Percentiles rank a stretch among this genome's conserved stretches.
Evolutionary conservation across 2,888 invertebrate genomes (phyloP).

Genomic region (Rhopalosiphum nymphaeae): DNA sequence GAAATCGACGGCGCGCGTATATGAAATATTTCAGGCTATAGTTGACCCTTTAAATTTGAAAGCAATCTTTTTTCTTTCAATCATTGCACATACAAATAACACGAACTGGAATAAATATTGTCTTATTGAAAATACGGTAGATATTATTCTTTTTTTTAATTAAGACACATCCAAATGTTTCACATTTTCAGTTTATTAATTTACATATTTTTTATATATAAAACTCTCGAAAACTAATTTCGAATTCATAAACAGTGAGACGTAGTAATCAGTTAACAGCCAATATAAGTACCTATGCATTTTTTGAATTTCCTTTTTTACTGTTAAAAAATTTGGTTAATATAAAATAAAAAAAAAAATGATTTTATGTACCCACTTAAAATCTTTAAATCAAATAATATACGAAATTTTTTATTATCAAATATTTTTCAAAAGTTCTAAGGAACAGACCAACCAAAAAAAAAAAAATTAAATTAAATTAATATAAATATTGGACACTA

Average conservation of each 20-base stretch:
- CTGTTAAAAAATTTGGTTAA: rapidly evolving
- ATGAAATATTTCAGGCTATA: not conserved
- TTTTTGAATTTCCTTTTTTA: not conserved
- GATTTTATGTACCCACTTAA: not conserved
- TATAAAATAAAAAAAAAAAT: not conserved
- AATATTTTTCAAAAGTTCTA: not conserved
- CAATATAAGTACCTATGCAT: not conserved
- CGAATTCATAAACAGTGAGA: not conserved
- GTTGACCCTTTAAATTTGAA: not conserved
- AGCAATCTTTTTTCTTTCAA: not conserved
- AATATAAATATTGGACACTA: not conserved
- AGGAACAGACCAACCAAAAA: not conserved
- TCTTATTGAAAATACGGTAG: not conserved
- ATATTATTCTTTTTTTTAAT: not conserved
- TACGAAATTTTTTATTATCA: not conserved
- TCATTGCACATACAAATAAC: not conserved
- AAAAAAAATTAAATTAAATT: not conserved
- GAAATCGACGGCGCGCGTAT: not conserved
- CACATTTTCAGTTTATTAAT: not conserved
- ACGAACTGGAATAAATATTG: not conserved
- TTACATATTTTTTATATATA: not conserved
- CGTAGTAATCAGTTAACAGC: not conserved
- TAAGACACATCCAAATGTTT: not conserved
- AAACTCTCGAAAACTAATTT: not conserved
- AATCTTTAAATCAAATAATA: not conserved